phyloP scores from a whole-genome alignment of 2,797 vertebrate genomes.

The Paramormyrops hopkinsi region DNA sequence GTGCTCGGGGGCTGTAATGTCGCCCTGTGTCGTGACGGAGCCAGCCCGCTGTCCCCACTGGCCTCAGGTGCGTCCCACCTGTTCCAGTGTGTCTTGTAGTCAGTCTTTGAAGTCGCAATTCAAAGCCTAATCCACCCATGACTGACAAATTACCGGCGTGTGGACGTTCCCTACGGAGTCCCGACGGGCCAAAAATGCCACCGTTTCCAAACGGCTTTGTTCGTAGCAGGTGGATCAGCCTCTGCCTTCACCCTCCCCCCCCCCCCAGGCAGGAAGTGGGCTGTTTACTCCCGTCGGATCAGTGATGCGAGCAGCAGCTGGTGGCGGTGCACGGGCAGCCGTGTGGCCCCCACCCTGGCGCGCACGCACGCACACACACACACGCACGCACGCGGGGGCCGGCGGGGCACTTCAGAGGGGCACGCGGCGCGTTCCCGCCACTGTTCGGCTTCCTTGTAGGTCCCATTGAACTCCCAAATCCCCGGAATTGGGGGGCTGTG shows the following conservation, averaged over 20 bases:
- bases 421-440: conserved; percentile 27
- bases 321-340: conserved; percentile 7
- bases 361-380: neutral
- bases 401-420: conserved; percentile 19
- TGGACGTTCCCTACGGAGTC: conserved; percentile 33
- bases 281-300: conserved; percentile 32
- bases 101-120: conserved; percentile 24
- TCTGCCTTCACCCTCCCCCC: conserved; percentile 36
- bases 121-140: conserved; percentile 24
- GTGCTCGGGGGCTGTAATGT: neutral
- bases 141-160: conserved; percentile 43
- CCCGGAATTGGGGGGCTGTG: conserved; percentile 42
- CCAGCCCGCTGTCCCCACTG: neutral
- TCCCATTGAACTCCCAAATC: conserved; percentile 52
- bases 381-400: neutral
- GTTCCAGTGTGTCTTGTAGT: neutral
- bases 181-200: conserved; percentile 27
- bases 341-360: conserved; percentile 18
- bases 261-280: conserved; percentile 38
- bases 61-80: neutral
- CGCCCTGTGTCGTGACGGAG: neutral
- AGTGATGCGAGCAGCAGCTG: conserved; percentile 24
- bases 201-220: conserved; percentile 38
- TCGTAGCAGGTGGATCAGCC: conserved; percentile 51
- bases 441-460: conserved; percentile 46